phyloP scores from a whole-genome alignment of 2,888 invertebrate species.

The Lumbricus terrestris region DNA sequence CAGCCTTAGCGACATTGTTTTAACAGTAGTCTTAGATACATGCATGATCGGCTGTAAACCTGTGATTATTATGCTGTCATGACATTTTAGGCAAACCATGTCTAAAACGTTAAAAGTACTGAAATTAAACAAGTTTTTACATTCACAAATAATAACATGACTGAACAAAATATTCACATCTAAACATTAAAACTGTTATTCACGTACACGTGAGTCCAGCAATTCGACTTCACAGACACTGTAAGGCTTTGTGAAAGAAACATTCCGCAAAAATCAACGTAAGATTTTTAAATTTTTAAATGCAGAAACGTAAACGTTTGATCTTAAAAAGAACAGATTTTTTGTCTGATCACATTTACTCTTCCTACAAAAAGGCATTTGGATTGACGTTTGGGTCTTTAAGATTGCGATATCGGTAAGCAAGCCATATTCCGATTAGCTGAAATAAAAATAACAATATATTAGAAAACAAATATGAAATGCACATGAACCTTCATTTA shows the following conservation, averaged over 20 bases:
- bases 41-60: not conserved
- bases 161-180: not conserved
- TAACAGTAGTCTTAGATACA: not conserved
- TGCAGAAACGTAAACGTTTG: not conserved
- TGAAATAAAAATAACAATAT: not conserved
- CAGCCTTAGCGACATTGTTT: not conserved
- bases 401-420: conserved; percentile 15
- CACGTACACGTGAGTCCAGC: not conserved
- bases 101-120: not conserved
- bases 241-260: not conserved
- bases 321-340: not conserved
- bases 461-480: not conserved
- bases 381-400: conserved; percentile 16
- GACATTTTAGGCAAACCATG: not conserved
- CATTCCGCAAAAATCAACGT: not conserved
- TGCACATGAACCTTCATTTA: not conserved
- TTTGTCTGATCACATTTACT: not conserved
- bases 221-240: not conserved
- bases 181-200: not conserved
- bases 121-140: not conserved
- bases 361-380: conserved; percentile 8
- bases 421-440: conserved; percentile 11
- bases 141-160: not conserved
- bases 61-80: not conserved
- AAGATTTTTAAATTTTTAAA: not conserved